Base-by-base conservation (phyloP, 2,888 invertebrate genomes). In the Cosmorhoe ocellata region DNA sequence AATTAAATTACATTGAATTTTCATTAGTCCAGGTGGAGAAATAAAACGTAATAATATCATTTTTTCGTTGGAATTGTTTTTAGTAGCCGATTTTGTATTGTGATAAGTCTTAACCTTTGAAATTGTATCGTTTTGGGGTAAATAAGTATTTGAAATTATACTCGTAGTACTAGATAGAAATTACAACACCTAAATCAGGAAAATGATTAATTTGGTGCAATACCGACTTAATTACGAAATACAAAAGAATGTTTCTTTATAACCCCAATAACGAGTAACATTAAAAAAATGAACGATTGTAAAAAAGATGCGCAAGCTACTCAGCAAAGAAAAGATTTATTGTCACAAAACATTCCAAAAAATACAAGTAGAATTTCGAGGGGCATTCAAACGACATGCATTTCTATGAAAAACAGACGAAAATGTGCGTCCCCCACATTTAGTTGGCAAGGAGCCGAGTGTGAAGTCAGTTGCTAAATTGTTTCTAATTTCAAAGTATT, bases 341-440 rank as follows among this genome's bases (percentile, higher is more conserved):
- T 32, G 31, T 31, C 43, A 39, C 37, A 49, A 43, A 61, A 50
- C 37, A 39, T 57, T 48, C 22, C 9, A 48, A 42, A 57, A 53
- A 57, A 51, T 46, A 56, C 18, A 45, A 42, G 11, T 39, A 56
- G 61, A 55, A 61, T 66, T 61, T 56, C 59, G 50, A 65, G 57
- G 56, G 54, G 73, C 69, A 75, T 79, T 76, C 69, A 74, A 69
- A 71, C 67, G 64, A 48, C 53, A 48, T 71, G 73, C 71, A 69
- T 70, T 61, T 63, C 63, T 66, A 66, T 67, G 74, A 77, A 81
- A 79, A 79, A 74, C 69, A 70, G 68, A 75, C 71, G 66, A 76
- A 81, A 83, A 79, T 71, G 72, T 71, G 74, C 77, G 74, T 70
- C 66, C 68, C 40, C 72, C 69, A 71, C 73, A 70, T 73, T 68